Evolutionary conservation across 1,140 invertebrate species (phyloP).

Genomic region (Drosophila suzukii): DNA sequence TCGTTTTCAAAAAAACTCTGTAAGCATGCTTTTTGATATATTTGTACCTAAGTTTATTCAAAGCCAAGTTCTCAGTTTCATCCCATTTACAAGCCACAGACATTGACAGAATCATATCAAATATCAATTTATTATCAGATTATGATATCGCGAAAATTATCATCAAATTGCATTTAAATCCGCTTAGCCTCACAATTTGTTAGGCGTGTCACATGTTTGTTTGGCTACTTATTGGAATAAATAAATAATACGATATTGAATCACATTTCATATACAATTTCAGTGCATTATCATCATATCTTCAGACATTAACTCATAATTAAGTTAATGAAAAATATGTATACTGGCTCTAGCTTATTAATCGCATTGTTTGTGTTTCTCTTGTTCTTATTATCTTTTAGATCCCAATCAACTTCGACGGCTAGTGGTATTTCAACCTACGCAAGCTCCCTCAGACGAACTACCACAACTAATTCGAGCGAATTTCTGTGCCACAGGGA

Average conservation of each 20-base stretch:
- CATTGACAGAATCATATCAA: background rate
- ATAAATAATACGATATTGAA: background rate
- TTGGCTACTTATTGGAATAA: background rate
- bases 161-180: background rate
- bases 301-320: background rate
- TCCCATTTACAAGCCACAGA: conserved; percentile 12
- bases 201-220: background rate
- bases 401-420: conserved; percentile 85
- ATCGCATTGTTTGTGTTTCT: background rate
- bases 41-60: conserved; percentile 41
- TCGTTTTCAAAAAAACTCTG: conserved; percentile 83
- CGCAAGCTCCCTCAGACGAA: conserved; percentile 82
- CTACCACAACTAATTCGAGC: conserved; percentile 84
- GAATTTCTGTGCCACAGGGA: conserved; percentile 84
- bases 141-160: background rate
- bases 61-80: conserved; percentile 10
- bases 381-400: conserved; percentile 6
- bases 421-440: conserved; percentile 84
- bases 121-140: background rate
- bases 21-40: conserved; percentile 82
- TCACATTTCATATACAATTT: background rate
- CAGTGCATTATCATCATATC: background rate
- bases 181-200: background rate
- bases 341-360: too few relatives aligned
- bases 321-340: background rate